A percentile compares a stretch with the other conserved stretches of the same genome.
phyloP scores from a whole-genome alignment of 2,113 vertebrate species.

The Smithornis capensis region DNA sequence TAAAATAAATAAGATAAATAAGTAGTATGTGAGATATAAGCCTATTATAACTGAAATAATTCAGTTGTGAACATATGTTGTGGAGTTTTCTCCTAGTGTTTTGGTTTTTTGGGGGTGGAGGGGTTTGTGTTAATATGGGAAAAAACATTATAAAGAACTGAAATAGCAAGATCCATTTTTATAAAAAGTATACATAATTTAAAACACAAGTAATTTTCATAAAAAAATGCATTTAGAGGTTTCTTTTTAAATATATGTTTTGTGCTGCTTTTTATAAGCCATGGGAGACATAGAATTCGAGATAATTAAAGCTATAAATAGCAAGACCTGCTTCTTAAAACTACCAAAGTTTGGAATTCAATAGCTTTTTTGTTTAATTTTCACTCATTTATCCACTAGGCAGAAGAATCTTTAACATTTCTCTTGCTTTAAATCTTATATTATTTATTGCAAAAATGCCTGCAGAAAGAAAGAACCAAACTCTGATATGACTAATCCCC shows the following conservation, averaged over 20 bases:
- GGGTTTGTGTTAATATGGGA: not conserved
- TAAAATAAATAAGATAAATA: not conserved
- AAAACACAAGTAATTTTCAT: not conserved
- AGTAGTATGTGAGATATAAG: not conserved
- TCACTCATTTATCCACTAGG: not conserved
- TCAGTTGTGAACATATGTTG: not conserved
- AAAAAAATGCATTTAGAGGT: not conserved
- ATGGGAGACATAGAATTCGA: not conserved
- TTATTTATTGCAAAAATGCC: not conserved
- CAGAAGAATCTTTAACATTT: not conserved
- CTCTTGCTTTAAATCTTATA: not conserved
- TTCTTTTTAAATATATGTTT: not conserved
- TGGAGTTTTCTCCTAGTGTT: not conserved
- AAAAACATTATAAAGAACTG: not conserved
- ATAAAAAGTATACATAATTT: not conserved
- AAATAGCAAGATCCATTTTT: not conserved
- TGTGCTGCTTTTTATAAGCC: not conserved
- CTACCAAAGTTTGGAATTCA: not conserved
- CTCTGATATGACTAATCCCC: not conserved
- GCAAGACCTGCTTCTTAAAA: not conserved
- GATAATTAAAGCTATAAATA: conserved; percentile 22
- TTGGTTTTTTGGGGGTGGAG: not conserved
- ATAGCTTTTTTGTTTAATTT: not conserved
- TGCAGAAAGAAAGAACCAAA: not conserved
- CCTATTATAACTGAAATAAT: not conserved